Percentiles rank a stretch among this genome's conserved stretches.
These are phyloP conservation scores for Drosophila melanogaster DNA, from an alignment of 1,140 invertebrate genomes.

Conservation along the genomic window Release_6_plus_ISO1_MT NT_033777.3:21176001-21176500, in stretches of 20 bases:
- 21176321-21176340: background rate
- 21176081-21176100: background rate
- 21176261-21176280: background rate
- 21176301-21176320: constrained; percentile 39
- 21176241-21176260: constrained; percentile 11
- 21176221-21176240: background rate
- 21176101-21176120: background rate
- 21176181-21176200: background rate
- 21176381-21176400: constrained; percentile 10
- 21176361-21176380: constrained; percentile 13
- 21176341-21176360: constrained; percentile 24
- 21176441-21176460: constrained; percentile 42
- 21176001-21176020: constrained; percentile 1
- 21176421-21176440: constrained; percentile 32
- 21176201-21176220: background rate
- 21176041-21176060: background rate
- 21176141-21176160: background rate
- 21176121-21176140: background rate
- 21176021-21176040: background rate
- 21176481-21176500: constrained; percentile 34
- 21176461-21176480: constrained; percentile 35
- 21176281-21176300: constrained; percentile 15
- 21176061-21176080: constrained; percentile 8
- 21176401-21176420: constrained; percentile 17
- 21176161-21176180: background rate